Evolutionary conservation across 1,140 invertebrate species (phyloP).

Genomic region (Lethrus apterus): DNA sequence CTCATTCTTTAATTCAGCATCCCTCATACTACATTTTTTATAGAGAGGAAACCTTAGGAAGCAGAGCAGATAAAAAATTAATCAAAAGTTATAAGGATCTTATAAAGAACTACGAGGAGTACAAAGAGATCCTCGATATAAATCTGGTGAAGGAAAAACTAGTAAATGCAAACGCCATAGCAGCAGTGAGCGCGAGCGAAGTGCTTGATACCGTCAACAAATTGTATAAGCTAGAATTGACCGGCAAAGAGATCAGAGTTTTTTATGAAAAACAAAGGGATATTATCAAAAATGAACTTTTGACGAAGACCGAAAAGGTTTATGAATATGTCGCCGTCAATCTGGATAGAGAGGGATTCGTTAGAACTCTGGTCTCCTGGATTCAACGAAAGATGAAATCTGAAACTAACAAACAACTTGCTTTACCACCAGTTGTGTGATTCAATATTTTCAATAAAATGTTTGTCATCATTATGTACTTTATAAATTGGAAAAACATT

Average conservation of each 20-base stretch:
- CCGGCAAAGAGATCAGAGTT: conserved; percentile 14
- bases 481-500: too few species aligned
- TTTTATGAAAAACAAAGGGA: not conserved
- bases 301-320: conserved; percentile 1
- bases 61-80: conserved; percentile 6
- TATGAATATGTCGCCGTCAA: too few species aligned
- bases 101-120: conserved; percentile 13
- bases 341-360: too few species aligned
- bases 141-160: not conserved
- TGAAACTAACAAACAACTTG: too few species aligned
- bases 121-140: conserved; percentile 15
- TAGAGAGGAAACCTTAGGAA: conserved; percentile 20
- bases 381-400: too few species aligned
- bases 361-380: too few species aligned
- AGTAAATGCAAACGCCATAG: conserved; percentile 4
- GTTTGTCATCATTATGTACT: too few species aligned
- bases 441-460: too few species aligned
- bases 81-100: conserved; percentile 12
- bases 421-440: too few species aligned
- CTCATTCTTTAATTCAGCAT: not conserved
- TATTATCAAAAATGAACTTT: not conserved
- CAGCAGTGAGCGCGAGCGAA: conserved; percentile 2
- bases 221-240: conserved; percentile 12
- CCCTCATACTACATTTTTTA: conserved; percentile 4
- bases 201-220: not conserved